A percentile compares a stretch with the other conserved stretches of the same genome.
phyloP scores from a whole-genome alignment of 2,888 invertebrate genomes.

The Drosophila eohydei region DNA sequence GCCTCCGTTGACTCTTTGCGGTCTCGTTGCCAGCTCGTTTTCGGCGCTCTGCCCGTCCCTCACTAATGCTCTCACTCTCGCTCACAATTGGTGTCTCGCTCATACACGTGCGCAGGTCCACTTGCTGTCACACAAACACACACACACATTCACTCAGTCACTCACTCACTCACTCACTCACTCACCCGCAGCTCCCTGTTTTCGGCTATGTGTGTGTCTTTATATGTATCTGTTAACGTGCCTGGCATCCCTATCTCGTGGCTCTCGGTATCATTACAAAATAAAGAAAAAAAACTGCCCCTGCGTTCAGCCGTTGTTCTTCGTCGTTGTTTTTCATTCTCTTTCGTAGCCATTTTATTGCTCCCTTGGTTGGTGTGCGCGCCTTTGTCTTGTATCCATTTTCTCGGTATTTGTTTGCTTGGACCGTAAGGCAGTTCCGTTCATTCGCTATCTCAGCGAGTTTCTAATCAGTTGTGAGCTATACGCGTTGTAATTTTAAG shows the following conservation, averaged over 20 bases:
- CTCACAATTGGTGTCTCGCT: constrained; percentile 37
- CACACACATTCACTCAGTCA: constrained; percentile 12
- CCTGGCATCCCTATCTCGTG: constrained; percentile 66
- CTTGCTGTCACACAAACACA: constrained; percentile 25
- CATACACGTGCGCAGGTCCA: constrained; percentile 37
- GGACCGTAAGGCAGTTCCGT: constrained; percentile 38
- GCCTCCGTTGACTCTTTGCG: constrained; percentile 54
- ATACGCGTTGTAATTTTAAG: constrained; percentile 1
- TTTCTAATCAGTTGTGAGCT: constrained; percentile 32
- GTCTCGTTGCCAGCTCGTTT: constrained; percentile 44
- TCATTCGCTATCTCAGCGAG: constrained; percentile 21
- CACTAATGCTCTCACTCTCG: constrained; percentile 26
- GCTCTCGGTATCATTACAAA: constrained; percentile 47
- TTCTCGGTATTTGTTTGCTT: constrained; percentile 39
- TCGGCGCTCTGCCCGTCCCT: constrained; percentile 50
- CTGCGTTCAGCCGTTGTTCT: constrained; percentile 39
- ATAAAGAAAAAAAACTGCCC: constrained; percentile 54
- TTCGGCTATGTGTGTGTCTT: constrained; percentile 20
- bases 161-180: neutral
- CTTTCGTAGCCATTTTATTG: constrained; percentile 73
- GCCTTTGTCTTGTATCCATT: constrained; percentile 51
- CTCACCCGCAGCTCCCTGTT: constrained; percentile 10
- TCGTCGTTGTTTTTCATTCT: constrained; percentile 54
- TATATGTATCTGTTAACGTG: constrained; percentile 48
- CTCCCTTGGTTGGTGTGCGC: constrained; percentile 47